These are phyloP conservation scores for Drosophila borborema DNA, from an alignment of 2,888 invertebrate species.

Conservation along the genomic window DNA sequence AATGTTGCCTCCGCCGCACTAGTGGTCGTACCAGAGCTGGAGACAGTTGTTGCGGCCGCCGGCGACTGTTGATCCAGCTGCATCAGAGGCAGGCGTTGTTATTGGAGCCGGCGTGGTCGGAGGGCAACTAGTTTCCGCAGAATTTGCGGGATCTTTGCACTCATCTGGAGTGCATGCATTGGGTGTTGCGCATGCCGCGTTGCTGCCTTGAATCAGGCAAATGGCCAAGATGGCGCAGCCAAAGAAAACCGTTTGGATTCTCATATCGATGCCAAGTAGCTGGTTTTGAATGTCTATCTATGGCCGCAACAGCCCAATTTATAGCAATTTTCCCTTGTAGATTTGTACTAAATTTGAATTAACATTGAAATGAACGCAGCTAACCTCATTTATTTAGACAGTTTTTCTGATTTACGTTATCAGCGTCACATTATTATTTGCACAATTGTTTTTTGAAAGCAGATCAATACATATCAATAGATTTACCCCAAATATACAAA, in stretches of 20 bases:
- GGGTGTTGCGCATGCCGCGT: background rate
- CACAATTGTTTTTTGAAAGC: conserved; percentile 8
- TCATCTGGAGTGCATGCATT: background rate
- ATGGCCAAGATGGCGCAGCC: conserved; percentile 28
- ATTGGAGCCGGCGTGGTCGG: background rate
- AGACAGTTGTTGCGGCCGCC: too few relatives aligned
- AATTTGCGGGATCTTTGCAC: background rate
- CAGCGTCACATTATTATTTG: conserved; percentile 3
- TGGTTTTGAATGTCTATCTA: conserved; percentile 5
- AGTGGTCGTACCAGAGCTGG: background rate
- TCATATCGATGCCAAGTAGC: conserved; percentile 14
- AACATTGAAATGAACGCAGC: conserved; percentile 3
- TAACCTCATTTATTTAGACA: background rate
- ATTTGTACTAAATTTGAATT: background rate
- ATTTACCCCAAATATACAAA: background rate
- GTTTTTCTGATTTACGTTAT: conserved; percentile 2
- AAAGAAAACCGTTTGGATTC: conserved; percentile 26
- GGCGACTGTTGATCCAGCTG: too few relatives aligned
- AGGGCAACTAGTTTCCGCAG: background rate
- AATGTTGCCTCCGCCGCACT: background rate
- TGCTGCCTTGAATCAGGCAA: conserved; percentile 3
- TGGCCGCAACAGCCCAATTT: conserved; percentile 5
- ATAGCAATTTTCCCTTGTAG: conserved; percentile 3
- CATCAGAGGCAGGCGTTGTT: background rate
- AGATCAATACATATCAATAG: background rate